Conservation (phyloP, 2,797 vertebrate genomes). For the Lacerta agilis region DNA sequence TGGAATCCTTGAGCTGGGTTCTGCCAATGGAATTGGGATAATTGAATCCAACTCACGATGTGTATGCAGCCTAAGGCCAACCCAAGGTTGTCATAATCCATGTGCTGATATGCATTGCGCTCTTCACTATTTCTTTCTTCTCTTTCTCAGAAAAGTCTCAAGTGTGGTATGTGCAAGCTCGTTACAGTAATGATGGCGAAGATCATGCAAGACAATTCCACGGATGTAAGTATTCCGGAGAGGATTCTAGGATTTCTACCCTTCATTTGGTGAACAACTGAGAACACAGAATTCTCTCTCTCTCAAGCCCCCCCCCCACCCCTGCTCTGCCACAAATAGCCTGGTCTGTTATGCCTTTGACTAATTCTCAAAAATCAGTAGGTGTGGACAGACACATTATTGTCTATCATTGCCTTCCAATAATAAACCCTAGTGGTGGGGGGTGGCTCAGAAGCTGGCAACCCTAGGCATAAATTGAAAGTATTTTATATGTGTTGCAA, state of each 20-base stretch:
- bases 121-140: conserved; percentile 15
- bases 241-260: too few species aligned
- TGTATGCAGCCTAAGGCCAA: not conserved
- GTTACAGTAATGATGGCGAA: conserved; percentile 81
- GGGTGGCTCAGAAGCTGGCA: not conserved
- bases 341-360: not conserved
- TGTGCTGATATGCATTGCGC: not conserved
- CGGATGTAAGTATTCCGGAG: conserved; percentile 81
- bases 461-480: not conserved
- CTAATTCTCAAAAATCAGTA: not conserved
- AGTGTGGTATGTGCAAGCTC: conserved; percentile 91
- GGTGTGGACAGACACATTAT: not conserved
- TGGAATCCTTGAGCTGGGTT: too few species aligned
- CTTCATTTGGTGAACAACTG: not conserved
- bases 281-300: not conserved
- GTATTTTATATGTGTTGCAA: not conserved
- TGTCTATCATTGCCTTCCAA: not conserved
- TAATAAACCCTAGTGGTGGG: not conserved
- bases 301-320: too few species aligned
- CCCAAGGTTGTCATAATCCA: not conserved
- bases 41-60: too few species aligned
- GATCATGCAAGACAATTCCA: conserved; percentile 88
- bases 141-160: conserved; percentile 81
- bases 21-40: too few species aligned
- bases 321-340: not conserved